Evolutionary conservation across 2,113 vertebrate species (phyloP), one percentile per base, ranked within the genome.

Genomic region (Tretioscincus oriximinensis): DNA sequence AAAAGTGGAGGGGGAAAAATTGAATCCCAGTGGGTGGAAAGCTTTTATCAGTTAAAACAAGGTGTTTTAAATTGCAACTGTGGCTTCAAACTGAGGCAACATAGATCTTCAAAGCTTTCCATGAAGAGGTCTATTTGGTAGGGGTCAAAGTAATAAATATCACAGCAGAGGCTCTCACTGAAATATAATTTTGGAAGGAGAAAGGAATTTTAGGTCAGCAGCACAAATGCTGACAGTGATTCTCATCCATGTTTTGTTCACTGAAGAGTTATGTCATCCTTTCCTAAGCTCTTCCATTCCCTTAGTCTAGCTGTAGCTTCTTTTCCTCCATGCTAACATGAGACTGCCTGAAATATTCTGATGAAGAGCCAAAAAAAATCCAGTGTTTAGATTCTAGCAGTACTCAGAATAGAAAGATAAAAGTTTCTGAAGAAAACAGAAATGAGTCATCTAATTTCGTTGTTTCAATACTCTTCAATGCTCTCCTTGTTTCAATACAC

Each of bases 41-140:
- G 80, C 73, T 82, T 71, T 77, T 77, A 82, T 82, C 58, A 64
- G 54, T 77, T 64, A 71, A 64, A 71, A 71, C 45, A 77, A 76
- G 67, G 54, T 64, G 58, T 18, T 82, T 82, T 82, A 76, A 71
- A 72, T 31, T 71, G 67, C 58, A 77, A 70, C 74, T 71, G n/a
- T 64, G 74, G 60, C 81, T 83, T 88, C 54, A 69, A 87, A 0
- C 31, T 29, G 58, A 87, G 41, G 49, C 5, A 18, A 21, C 9
- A 76, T 47, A 76, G 51, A 4, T 16, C 9, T 72, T 78, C 3
- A 2, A 35, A 80, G 72, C 31, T 31, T 51, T 12, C 49, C 51
- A 70, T 24, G 71, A 69, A 80, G 45, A 84, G 45, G 29, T 74
- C 72, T 76, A 29, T 80, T 80, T 70, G 69, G 61, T 84, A 49